Conservation (phyloP, 2,113 vertebrate species). For the Albula glossodonta region DNA sequence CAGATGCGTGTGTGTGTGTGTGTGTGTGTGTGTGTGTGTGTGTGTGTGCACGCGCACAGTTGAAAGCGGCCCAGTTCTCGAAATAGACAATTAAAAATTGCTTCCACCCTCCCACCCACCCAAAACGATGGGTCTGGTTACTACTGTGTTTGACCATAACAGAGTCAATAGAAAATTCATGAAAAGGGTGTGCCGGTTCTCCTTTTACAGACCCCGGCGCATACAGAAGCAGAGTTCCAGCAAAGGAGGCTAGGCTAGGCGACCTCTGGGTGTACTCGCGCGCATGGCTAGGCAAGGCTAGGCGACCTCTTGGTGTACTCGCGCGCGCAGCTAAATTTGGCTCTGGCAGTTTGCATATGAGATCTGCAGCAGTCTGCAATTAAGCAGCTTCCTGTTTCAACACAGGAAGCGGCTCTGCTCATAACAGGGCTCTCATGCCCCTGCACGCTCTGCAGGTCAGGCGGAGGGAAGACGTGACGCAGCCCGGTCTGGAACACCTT, state of each 20-base stretch:
- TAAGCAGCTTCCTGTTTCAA: constrained; percentile 60
- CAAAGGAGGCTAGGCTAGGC: constrained; percentile 51
- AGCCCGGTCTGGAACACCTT: not conserved
- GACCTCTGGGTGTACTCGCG: too few relatives aligned
- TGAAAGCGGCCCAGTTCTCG: not conserved
- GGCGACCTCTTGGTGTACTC: constrained; percentile 37
- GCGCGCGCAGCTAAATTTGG: constrained; percentile 54
- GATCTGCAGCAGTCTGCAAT: constrained; percentile 59
- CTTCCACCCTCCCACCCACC: too few relatives aligned
- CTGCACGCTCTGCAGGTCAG: not conserved
- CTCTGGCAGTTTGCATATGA: constrained; percentile 54
- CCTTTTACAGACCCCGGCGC: constrained; percentile 14
- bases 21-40: too few relatives aligned
- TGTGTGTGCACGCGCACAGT: too few relatives aligned
- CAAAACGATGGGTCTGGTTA: not conserved
- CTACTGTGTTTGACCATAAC: not conserved
- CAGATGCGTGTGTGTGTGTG: too few relatives aligned
- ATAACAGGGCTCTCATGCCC: constrained; percentile 15
- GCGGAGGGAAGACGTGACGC: too few relatives aligned
- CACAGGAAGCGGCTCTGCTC: constrained; percentile 46
- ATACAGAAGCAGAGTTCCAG: constrained; percentile 28
- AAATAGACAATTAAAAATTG: not conserved
- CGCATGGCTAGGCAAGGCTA: constrained; percentile 57
- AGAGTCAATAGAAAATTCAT: not conserved
- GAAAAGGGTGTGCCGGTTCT: constrained; percentile 21